These are phyloP conservation scores for Linyphia triangularis DNA, from an alignment of 2,888 invertebrate species.

Conservation along the genomic window DNA sequence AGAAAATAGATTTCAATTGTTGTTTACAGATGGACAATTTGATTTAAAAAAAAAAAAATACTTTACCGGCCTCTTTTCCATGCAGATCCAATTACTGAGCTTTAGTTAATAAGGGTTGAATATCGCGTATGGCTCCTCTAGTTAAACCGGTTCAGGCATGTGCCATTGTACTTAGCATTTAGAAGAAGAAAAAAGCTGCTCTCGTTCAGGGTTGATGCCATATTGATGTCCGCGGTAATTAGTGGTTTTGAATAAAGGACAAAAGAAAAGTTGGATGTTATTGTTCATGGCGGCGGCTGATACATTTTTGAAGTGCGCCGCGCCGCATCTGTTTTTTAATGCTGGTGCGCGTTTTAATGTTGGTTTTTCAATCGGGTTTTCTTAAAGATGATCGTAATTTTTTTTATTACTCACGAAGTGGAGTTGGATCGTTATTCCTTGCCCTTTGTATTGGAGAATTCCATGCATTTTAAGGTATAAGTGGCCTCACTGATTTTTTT, in stretches of 20 bases:
- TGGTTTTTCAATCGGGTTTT: too few species aligned
- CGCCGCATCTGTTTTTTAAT: too few species aligned
- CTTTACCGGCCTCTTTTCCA: background rate
- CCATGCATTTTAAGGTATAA: too few species aligned
- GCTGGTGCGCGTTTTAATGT: too few species aligned
- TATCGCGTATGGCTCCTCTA: too few species aligned
- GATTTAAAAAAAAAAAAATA: constrained; percentile 6
- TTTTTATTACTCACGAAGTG: background rate
- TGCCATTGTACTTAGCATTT: background rate
- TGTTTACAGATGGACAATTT: background rate
- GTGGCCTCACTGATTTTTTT: too few species aligned
- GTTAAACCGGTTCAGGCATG: background rate
- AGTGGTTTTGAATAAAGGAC: background rate
- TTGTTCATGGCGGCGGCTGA: background rate
- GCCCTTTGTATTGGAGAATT: too few species aligned
- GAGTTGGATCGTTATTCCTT: background rate
- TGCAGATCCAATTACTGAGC: background rate
- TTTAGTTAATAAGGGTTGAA: too few species aligned
- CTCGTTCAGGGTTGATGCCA: background rate
- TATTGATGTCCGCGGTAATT: background rate
- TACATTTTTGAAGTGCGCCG: too few species aligned
- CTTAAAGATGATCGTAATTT: background rate
- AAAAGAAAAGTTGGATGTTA: background rate
- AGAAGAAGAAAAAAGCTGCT: background rate
- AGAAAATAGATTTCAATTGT: constrained; percentile 16